Evolutionary conservation across 2,888 invertebrate species (phyloP).

Genomic region (Anarsia innoxiella): DNA sequence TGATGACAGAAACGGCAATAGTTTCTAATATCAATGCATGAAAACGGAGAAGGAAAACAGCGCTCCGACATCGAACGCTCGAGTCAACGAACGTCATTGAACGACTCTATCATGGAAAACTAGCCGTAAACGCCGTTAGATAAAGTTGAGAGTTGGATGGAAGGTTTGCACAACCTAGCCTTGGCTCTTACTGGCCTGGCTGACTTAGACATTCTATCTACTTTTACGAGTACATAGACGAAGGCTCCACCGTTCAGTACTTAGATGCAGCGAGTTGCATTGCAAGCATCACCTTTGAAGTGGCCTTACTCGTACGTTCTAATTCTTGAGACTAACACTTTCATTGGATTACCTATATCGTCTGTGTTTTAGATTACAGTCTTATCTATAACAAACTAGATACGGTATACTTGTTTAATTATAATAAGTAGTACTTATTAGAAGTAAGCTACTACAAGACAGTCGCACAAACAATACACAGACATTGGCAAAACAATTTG

Average conservation of each 20-base stretch:
- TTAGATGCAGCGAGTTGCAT: slow-evolving; percentile 45
- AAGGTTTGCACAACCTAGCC: slow-evolving; percentile 55
- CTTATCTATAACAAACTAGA: too few relatives aligned
- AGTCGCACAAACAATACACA: too few relatives aligned
- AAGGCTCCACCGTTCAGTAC: slow-evolving; percentile 62
- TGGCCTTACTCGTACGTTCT: slow-evolving; percentile 40
- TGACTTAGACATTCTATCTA: slow-evolving; percentile 76
- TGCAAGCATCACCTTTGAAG: slow-evolving; percentile 30
- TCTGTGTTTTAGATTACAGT: too few relatives aligned
- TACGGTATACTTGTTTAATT: too few relatives aligned
- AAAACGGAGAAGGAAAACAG: slow-evolving; percentile 75
- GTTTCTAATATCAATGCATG: slow-evolving; percentile 72
- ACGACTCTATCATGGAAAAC: slow-evolving; percentile 25
- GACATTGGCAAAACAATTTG: too few relatives aligned
- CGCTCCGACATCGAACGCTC: slow-evolving; percentile 70
- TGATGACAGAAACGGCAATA: slow-evolving; percentile 44
- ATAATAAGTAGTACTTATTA: too few relatives aligned
- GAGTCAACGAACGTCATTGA: slow-evolving; percentile 76
- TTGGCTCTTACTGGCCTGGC: slow-evolving; percentile 74
- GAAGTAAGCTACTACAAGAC: too few relatives aligned
- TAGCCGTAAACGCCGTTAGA: slow-evolving; percentile 28
- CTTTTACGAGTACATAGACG: slow-evolving; percentile 71
- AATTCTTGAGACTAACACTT: slow-evolving; percentile 43
- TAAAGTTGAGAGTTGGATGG: slow-evolving; percentile 38
- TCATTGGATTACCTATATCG: slow-evolving; percentile 36